phyloP scores from a whole-genome alignment of 1,140 invertebrate species.

The Myzus persicae region DNA sequence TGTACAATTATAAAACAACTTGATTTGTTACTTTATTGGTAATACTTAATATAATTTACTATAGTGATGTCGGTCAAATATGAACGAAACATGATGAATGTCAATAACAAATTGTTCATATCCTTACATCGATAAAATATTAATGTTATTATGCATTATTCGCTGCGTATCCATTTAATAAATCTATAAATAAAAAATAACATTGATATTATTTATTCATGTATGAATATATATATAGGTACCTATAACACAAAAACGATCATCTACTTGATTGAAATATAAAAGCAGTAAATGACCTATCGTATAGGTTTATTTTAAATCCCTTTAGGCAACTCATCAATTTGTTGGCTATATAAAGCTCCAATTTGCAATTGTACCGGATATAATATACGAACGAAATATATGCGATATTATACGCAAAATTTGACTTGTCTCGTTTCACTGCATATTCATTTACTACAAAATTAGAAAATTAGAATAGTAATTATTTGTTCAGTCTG shows the following conservation, averaged over 20 bases:
- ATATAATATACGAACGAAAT: background rate
- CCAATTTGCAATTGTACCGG: constrained; percentile 13
- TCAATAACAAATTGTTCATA: background rate
- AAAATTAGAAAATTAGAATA: constrained; percentile 1
- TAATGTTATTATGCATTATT: background rate
- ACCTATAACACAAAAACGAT: background rate
- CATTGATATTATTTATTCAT: background rate
- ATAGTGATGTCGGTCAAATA: background rate
- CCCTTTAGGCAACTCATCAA: constrained; percentile 21
- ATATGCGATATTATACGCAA: constrained; percentile 5
- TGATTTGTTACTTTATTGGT: background rate
- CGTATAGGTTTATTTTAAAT: constrained; percentile 15
- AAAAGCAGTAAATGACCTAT: constrained; percentile 13
- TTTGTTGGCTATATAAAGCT: constrained; percentile 11
- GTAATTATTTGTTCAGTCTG: constrained; percentile 13
- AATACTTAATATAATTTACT: background rate
- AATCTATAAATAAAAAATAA: background rate
- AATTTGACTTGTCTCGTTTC: constrained; percentile 16
- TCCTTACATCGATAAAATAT: background rate
- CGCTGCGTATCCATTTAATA: background rate
- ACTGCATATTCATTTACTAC: background rate
- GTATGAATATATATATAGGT: background rate
- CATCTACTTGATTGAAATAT: background rate
- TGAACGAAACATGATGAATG: background rate
- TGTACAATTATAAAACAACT: background rate